phyloP scores from a whole-genome alignment of 2,797 vertebrate species.

The Channallabes apus region DNA sequence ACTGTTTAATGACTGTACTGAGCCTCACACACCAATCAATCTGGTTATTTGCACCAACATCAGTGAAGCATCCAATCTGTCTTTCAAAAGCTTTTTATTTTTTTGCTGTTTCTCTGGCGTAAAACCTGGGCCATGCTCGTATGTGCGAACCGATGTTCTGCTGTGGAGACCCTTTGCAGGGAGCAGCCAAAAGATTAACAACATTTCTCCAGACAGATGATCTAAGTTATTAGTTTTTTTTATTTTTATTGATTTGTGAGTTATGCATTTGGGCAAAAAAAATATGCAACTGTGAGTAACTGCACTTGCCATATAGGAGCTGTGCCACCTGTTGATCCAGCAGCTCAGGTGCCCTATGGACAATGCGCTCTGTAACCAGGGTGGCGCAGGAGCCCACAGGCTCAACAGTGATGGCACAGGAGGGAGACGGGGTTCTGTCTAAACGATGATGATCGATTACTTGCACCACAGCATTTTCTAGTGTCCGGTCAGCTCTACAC shows the following conservation, averaged over 20 bases:
- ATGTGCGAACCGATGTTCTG: no score
- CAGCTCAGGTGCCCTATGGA: slow-evolving; percentile 78
- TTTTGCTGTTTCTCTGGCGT: not conserved
- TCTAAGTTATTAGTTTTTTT: no score
- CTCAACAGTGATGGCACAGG: slow-evolving; percentile 77
- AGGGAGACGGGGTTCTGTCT: slow-evolving; percentile 68
- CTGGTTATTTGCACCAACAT: slow-evolving; percentile 17
- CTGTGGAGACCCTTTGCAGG: no score
- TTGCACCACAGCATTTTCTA: slow-evolving; percentile 83
- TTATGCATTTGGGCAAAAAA: not conserved
- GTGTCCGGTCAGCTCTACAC: slow-evolving; percentile 75
- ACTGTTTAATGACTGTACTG: slow-evolving; percentile 27
- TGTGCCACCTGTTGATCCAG: slow-evolving; percentile 79
- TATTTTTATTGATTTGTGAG: not conserved
- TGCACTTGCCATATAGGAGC: slow-evolving; percentile 82
- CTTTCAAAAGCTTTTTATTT: not conserved
- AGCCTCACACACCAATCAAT: slow-evolving; percentile 24
- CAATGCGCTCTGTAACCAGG: slow-evolving; percentile 83
- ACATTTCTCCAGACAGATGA: no score
- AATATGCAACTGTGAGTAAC: not conserved
- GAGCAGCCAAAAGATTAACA: no score
- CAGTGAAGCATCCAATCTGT: not conserved
- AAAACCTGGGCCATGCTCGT: no score
- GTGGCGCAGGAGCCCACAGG: slow-evolving; percentile 89
- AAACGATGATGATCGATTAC: slow-evolving; percentile 85